phyloP scores from a whole-genome alignment of 2,113 vertebrate genomes.

The Cacatua alba region DNA sequence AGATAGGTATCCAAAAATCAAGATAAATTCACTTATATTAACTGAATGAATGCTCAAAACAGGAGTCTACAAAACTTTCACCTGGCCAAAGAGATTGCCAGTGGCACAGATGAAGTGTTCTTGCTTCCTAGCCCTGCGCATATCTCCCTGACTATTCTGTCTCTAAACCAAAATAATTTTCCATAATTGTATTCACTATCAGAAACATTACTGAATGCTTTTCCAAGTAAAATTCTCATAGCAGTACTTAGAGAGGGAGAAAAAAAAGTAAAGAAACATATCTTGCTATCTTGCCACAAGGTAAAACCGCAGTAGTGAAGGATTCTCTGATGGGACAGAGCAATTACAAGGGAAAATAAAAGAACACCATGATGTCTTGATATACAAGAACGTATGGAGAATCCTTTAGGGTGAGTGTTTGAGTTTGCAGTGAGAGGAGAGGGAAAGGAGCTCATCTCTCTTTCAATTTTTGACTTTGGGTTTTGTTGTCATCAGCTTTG shows the following conservation, averaged over 20 bases:
- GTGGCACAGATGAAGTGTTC: not conserved
- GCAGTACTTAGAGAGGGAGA: not conserved
- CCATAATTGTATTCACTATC: not conserved
- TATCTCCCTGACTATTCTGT: not conserved
- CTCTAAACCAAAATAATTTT: not conserved
- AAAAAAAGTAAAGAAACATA: not conserved
- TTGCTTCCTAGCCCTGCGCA: not conserved
- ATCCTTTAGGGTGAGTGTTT: not conserved
- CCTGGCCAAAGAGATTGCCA: not conserved
- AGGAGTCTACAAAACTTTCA: not conserved
- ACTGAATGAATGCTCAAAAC: not conserved
- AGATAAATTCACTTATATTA: not conserved
- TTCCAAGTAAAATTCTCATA: not conserved
- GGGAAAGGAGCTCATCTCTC: not conserved
- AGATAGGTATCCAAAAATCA: not conserved
- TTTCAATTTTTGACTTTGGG: not conserved
- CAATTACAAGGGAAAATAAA: not conserved
- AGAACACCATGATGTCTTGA: not conserved
- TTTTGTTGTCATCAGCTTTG: not conserved
- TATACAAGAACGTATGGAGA: not conserved
- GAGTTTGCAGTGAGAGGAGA: not conserved
- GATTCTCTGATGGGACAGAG: not conserved
- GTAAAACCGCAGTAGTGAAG: not conserved
- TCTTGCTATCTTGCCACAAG: not conserved
- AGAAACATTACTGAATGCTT: not conserved